Evolutionary conservation across 2,113 vertebrate species (phyloP).

Genomic region (Saimiri boliviensis): DNA sequence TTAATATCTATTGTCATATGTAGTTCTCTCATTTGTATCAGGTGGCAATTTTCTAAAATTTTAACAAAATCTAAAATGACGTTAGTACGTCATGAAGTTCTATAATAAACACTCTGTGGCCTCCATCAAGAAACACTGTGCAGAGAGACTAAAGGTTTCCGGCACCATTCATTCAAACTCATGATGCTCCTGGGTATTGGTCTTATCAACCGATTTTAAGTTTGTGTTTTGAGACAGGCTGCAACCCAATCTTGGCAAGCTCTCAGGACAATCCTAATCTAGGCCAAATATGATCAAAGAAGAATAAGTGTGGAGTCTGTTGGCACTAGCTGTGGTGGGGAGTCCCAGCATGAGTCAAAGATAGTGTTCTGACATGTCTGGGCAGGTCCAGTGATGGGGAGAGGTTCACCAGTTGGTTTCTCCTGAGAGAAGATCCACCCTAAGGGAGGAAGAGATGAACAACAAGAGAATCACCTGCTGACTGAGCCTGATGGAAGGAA

Average conservation of each 20-base stretch:
- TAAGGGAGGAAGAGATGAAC: not conserved
- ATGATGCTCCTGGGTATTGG: not conserved
- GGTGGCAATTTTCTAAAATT: not conserved
- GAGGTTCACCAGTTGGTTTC: not conserved
- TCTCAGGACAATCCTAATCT: not conserved
- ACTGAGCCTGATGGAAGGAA: not conserved
- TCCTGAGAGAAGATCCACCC: not conserved
- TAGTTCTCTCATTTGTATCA: not conserved
- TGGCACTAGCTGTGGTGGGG: not conserved
- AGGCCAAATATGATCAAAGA: slow-evolving; percentile 47
- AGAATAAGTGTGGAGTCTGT: not conserved
- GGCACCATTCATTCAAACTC: not conserved
- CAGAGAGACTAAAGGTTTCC: slow-evolving; percentile 20
- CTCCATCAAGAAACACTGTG: not conserved
- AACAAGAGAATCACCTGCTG: not conserved
- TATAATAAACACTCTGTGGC: not conserved
- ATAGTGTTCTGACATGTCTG: not conserved
- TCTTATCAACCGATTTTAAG: not conserved
- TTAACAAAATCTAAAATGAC: not conserved
- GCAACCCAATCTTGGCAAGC: not conserved
- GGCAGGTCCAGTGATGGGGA: not conserved
- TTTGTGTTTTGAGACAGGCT: slow-evolving; percentile 50
- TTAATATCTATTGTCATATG: not conserved
- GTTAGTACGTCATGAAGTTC: not conserved
- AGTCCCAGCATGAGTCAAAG: not conserved